These are phyloP conservation scores for Turdus rufiventris DNA, from an alignment of 2,113 vertebrate species.

Conservation along the genomic window DNA sequence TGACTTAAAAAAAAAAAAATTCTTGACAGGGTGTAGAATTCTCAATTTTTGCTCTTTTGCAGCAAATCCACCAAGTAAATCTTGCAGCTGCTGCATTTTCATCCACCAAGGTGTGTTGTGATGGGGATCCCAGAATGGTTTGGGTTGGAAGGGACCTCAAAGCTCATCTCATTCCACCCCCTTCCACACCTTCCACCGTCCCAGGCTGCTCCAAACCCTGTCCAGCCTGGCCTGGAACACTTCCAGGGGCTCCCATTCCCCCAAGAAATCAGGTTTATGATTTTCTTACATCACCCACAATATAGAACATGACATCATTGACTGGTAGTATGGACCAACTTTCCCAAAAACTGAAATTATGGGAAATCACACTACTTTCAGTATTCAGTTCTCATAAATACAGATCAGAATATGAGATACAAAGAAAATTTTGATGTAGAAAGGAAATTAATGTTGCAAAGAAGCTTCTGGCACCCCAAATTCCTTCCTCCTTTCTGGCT, in stretches of 20 bases:
- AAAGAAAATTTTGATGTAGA: neutral
- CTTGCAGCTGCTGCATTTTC: neutral
- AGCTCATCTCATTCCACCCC: rapidly evolving
- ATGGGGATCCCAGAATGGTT: neutral
- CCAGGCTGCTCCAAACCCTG: neutral
- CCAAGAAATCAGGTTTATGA: neutral
- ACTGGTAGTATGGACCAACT: rapidly evolving
- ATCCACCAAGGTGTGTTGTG: neutral
- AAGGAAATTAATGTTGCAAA: neutral
- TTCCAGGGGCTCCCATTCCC: neutral
- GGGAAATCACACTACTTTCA: neutral
- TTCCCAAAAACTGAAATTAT: neutral
- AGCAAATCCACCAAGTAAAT: neutral
- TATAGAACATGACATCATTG: rapidly evolving
- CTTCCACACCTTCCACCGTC: neutral
- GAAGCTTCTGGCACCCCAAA: neutral
- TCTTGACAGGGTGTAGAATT: neutral
- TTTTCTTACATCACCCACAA: neutral
- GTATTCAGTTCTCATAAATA: neutral
- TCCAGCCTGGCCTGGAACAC: neutral
- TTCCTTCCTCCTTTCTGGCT: neutral
- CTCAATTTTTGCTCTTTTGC: neutral
- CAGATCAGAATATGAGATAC: neutral
- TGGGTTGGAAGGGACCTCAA: neutral
- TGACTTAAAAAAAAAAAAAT: neutral